These are phyloP conservation scores for Mus pahari DNA, from an alignment of 2,113 vertebrate genomes.

Conservation along the genomic window DNA sequence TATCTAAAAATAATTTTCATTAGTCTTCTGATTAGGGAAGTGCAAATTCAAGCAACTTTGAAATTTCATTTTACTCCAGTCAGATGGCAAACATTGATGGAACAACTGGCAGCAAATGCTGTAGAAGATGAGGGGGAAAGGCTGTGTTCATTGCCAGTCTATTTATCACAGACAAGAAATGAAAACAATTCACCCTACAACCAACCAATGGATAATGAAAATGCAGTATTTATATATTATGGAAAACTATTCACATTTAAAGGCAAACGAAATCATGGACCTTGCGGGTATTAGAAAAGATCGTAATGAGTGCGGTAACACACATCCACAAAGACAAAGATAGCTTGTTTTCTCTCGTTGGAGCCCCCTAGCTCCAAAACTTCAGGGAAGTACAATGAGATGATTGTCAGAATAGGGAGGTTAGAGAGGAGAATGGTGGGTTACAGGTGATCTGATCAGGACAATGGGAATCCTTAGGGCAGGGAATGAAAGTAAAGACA, in stretches of 20 bases:
- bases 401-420: not conserved
- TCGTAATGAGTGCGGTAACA: not conserved
- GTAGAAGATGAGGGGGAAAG: not conserved
- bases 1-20: not conserved
- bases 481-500: not conserved
- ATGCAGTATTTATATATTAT: not conserved
- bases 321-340: not conserved
- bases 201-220: not conserved
- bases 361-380: not conserved
- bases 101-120: not conserved
- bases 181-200: not conserved
- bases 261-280: no score
- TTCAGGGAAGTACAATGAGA: not conserved
- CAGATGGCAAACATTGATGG: not conserved
- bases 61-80: not conserved
- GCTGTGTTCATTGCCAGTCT: not conserved
- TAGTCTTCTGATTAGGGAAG: not conserved
- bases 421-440: not conserved
- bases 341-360: not conserved
- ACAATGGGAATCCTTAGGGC: not conserved
- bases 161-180: not conserved
- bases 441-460: not conserved
- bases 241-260: not conserved
- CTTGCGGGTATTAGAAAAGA: not conserved
- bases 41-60: not conserved